These are phyloP conservation scores for Papilio demoleus DNA, from an alignment of 2,888 invertebrate species.

Conservation along the genomic window DNA sequence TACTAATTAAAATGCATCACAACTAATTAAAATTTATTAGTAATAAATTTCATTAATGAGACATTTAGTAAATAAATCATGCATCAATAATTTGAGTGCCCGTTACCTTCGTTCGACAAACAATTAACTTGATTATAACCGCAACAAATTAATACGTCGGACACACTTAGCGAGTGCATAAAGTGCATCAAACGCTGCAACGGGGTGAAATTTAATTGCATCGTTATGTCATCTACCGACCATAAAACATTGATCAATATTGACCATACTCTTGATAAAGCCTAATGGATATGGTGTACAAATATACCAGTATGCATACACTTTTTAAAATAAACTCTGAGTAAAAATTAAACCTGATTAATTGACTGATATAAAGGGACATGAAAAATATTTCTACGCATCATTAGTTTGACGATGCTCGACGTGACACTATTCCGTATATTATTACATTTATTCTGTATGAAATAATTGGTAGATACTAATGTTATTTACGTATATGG, in stretches of 20 bases:
- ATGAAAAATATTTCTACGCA: constrained; percentile 80
- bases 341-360: constrained; percentile 70
- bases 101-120: constrained; percentile 31
- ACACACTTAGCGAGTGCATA: constrained; percentile 43
- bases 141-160: constrained; percentile 49
- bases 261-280: constrained; percentile 77
- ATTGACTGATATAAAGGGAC: constrained; percentile 75
- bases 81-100: neutral
- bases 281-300: constrained; percentile 68
- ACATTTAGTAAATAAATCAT: neutral
- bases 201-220: constrained; percentile 68
- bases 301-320: constrained; percentile 58
- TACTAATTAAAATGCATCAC: no score
- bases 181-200: constrained; percentile 53
- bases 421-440: constrained; percentile 49
- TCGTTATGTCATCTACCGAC: constrained; percentile 57
- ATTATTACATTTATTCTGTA: constrained; percentile 15
- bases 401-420: constrained; percentile 67
- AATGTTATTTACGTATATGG: neutral
- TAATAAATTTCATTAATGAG: constrained; percentile 8
- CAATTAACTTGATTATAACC: constrained; percentile 58
- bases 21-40: neutral
- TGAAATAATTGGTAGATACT: constrained; percentile 3
- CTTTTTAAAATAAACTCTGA: constrained; percentile 63
- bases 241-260: constrained; percentile 75